Percentiles rank a stretch among this genome's conserved stretches.
phyloP scores from a whole-genome alignment of 2,113 vertebrate species.

The Orcinus orca region DNA sequence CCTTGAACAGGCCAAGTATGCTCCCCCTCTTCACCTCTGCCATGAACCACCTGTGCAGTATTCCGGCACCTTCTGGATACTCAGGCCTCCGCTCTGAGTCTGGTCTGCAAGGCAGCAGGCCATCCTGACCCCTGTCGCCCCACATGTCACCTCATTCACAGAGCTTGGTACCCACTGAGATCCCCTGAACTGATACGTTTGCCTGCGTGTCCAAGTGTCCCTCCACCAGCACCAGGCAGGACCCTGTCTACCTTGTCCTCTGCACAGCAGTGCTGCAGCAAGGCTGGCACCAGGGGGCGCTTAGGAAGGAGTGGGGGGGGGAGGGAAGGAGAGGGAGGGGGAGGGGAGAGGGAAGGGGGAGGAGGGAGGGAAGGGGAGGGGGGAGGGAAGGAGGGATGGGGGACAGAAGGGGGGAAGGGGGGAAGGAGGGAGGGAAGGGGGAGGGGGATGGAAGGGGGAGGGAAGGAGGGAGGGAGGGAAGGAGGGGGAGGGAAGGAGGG shows the following conservation, averaged over 20 bases:
- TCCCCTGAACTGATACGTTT: background rate
- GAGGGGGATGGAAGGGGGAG: too few relatives aligned
- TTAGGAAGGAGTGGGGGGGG: background rate
- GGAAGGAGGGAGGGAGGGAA: too few relatives aligned
- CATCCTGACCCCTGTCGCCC: background rate
- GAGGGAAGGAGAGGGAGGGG: too few relatives aligned
- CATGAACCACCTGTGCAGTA: background rate
- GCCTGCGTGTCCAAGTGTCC: background rate
- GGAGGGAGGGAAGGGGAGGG: background rate
- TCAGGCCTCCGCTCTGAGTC: background rate
- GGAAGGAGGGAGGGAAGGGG: background rate
- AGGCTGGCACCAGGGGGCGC: background rate
- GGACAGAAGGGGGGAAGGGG: accelerated
- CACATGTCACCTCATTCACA: background rate
- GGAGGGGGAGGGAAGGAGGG: accelerated
- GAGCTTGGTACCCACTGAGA: background rate
- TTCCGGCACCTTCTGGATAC: background rate
- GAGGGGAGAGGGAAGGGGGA: too few relatives aligned
- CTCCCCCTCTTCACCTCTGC: background rate
- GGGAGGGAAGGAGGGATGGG: background rate
- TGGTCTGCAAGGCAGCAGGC: background rate
- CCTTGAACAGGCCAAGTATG: background rate
- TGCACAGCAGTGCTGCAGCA: background rate
- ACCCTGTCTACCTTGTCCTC: background rate
- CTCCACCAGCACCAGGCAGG: background rate